These are phyloP conservation scores for Hofmannophila pseudospretella DNA, from an alignment of 2,888 invertebrate genomes.

Conservation along the genomic window DNA sequence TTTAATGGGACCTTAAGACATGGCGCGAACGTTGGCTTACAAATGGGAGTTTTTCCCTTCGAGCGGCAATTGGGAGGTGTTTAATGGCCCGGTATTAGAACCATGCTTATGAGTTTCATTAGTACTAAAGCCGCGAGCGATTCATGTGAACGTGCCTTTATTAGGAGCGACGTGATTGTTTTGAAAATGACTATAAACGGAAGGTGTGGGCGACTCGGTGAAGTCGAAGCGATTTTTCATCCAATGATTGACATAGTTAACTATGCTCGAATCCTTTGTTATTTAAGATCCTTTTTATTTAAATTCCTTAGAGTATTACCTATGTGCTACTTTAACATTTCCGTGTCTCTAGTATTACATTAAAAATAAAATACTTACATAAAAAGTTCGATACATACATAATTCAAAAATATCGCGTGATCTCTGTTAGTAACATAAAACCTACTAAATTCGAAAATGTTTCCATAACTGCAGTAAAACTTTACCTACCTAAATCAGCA, in stretches of 20 bases:
- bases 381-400: too few relatives aligned
- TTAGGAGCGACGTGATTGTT: conserved; percentile 66
- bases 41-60: conserved; percentile 53
- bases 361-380: too few relatives aligned
- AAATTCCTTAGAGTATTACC: too few relatives aligned
- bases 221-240: conserved; percentile 14
- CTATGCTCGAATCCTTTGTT: not conserved
- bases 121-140: conserved; percentile 63
- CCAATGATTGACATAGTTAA: conserved; percentile 3
- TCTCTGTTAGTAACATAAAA: conserved; percentile 26
- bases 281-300: not conserved
- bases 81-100: conserved; percentile 63
- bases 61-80: conserved; percentile 59
- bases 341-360: too few relatives aligned
- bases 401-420: conserved; percentile 44
- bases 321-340: too few relatives aligned
- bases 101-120: conserved; percentile 72
- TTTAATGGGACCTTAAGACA: conserved; percentile 56
- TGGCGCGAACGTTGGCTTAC: conserved; percentile 27
- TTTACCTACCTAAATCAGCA: too few relatives aligned
- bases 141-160: conserved; percentile 70
- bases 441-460: conserved; percentile 21
- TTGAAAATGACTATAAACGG: conserved; percentile 54
- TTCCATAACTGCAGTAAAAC: conserved; percentile 33
- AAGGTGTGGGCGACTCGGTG: conserved; percentile 11